Percentiles rank a stretch among this genome's conserved stretches.
phyloP scores from a whole-genome alignment of 1,140 invertebrate species.

The Hylaeus volcanicus region DNA sequence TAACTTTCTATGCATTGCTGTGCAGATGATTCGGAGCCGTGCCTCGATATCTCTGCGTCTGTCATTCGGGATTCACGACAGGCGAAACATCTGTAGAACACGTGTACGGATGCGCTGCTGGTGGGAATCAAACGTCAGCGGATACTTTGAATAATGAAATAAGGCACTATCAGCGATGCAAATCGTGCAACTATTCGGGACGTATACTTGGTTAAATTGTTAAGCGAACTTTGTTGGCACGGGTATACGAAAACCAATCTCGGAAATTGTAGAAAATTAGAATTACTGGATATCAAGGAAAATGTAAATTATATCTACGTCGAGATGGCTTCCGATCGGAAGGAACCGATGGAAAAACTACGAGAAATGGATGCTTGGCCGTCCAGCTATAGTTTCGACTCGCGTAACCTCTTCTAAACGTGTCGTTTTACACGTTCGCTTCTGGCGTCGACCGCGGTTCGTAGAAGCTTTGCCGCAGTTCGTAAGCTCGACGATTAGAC shows the following conservation, averaged over 20 bases:
- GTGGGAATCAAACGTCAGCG: conserved; percentile 40
- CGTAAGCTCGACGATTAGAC: conserved; percentile 11
- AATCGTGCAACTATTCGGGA: conserved; percentile 28
- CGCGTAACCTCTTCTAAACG: too few relatives aligned
- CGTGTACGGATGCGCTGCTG: conserved; percentile 20
- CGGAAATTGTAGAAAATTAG: neutral
- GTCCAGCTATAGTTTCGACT: too few relatives aligned
- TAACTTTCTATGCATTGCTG: neutral
- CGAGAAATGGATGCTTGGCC: too few relatives aligned
- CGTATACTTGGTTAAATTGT: neutral
- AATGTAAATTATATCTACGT: too few relatives aligned
- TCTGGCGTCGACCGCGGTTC: too few relatives aligned
- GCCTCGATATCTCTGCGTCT: conserved; percentile 33
- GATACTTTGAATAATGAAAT: conserved; percentile 48
- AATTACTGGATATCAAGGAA: too few relatives aligned
- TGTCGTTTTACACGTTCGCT: too few relatives aligned
- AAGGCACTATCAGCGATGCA: conserved; percentile 40
- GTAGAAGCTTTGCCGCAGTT: too few relatives aligned
- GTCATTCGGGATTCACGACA: conserved; percentile 32
- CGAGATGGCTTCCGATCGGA: too few relatives aligned
- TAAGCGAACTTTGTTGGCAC: neutral
- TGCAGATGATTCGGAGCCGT: neutral
- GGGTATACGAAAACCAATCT: neutral
- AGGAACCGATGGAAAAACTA: too few relatives aligned
- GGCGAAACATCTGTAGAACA: conserved; percentile 41